phyloP scores from a whole-genome alignment of 2,113 vertebrate genomes.

The Deroptyus accipitrinus region DNA sequence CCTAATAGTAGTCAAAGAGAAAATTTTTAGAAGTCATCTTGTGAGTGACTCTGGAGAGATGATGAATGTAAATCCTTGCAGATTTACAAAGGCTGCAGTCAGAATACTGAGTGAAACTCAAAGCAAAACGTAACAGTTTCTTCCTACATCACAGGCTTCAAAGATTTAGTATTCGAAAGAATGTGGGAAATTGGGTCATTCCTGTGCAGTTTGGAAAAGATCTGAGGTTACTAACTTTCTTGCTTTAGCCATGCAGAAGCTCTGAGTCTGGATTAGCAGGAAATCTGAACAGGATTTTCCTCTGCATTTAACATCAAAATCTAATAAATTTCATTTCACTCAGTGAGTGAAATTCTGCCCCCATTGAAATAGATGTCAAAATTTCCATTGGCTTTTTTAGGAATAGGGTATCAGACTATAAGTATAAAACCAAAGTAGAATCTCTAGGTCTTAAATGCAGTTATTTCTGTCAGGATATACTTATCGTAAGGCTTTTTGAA shows the following conservation, averaged over 20 bases:
- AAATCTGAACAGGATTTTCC: conserved; percentile 47
- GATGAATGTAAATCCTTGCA: conserved; percentile 60
- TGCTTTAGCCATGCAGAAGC: conserved; percentile 18
- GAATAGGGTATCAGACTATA: neutral
- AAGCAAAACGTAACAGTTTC: neutral
- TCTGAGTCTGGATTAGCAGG: conserved; percentile 38
- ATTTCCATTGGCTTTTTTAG: conserved; percentile 23
- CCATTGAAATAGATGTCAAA: conserved; percentile 3
- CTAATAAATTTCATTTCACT: conserved; percentile 39
- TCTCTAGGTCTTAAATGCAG: conserved; percentile 2
- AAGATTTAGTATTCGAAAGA: conserved; percentile 49
- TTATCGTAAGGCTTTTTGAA: neutral
- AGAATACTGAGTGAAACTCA: conserved; percentile 50
- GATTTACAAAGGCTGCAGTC: conserved; percentile 45
- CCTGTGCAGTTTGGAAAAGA: conserved; percentile 37
- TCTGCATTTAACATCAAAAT: conserved; percentile 48
- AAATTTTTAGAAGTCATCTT: conserved; percentile 45
- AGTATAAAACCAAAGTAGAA: neutral
- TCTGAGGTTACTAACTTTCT: conserved; percentile 50
- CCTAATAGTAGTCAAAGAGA: conserved; percentile 48
- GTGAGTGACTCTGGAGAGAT: conserved; percentile 37
- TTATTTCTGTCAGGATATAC: neutral
- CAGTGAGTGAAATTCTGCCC: conserved; percentile 14
- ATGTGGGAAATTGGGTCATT: conserved; percentile 59
- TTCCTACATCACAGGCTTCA: conserved; percentile 47